phyloP scores from a whole-genome alignment of 1,140 invertebrate genomes.

The Holcopasites calliopsidis region DNA sequence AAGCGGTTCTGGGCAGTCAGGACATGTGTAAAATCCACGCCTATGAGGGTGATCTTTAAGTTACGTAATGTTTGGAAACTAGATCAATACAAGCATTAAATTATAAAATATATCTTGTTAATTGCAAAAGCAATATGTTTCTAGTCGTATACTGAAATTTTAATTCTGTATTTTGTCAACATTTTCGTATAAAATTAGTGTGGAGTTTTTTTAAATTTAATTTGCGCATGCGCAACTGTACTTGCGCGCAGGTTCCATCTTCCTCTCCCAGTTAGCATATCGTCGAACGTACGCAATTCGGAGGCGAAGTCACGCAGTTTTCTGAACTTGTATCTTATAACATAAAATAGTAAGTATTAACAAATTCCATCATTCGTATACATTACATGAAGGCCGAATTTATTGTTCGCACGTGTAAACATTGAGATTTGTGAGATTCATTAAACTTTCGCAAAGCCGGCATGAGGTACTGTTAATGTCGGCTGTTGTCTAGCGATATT shows the following conservation, averaged over 20 bases:
- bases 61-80: constrained; percentile 41
- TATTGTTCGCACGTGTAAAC: too few relatives aligned
- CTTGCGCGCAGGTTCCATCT: constrained; percentile 33
- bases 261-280: constrained; percentile 29
- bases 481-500: constrained; percentile 55
- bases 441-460: constrained; percentile 50
- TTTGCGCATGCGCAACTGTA: constrained; percentile 30
- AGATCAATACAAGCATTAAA: constrained; percentile 32
- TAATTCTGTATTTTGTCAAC: not conserved
- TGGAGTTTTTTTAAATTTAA: constrained; percentile 2
- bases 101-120: not conserved
- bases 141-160: not conserved
- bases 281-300: constrained; percentile 53
- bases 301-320: constrained; percentile 51
- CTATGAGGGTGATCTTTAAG: constrained; percentile 15
- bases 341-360: constrained; percentile 67
- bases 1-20: constrained; percentile 2
- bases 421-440: not conserved
- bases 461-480: constrained; percentile 55
- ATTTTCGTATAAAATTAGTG: constrained; percentile 32
- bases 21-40: constrained; percentile 36
- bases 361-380: not conserved
- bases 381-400: not conserved
- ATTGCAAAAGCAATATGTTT: not conserved
- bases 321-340: constrained; percentile 48